Conservation (phyloP, 92 coral and sea anemone species). For the Zoanthus solanderi region DNA sequence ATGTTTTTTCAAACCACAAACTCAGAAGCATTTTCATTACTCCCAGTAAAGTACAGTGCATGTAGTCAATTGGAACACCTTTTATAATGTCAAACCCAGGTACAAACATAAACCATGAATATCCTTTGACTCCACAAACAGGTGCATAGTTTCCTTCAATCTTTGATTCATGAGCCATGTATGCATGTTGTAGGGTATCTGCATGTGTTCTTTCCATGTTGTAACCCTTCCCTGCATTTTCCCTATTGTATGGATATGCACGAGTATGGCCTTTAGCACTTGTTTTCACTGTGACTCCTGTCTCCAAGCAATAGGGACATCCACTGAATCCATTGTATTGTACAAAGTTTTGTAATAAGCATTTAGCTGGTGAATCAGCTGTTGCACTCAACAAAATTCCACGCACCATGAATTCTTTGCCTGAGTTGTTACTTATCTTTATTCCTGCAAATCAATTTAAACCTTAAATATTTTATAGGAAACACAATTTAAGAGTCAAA, state of each 20-base stretch:
- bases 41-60: conserved; percentile 75
- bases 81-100: not conserved
- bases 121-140: conserved; percentile 61
- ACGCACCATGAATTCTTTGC: not conserved
- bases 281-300: not conserved
- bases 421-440: not conserved
- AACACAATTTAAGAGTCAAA: no score
- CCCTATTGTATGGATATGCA: not conserved
- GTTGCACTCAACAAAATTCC: not conserved
- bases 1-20: not conserved
- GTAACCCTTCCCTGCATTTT: not conserved
- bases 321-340: not conserved
- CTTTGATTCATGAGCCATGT: not conserved
- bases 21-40: conserved; percentile 9
- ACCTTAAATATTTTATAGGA: no score
- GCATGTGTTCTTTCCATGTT: not conserved
- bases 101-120: conserved; percentile 23
- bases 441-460: not conserved
- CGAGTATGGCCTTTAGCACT: not conserved
- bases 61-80: conserved; percentile 53
- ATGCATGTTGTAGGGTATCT: not conserved
- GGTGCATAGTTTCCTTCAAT: not conserved
- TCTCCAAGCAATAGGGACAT: not conserved
- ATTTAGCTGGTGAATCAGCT: not conserved
- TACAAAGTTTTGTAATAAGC: not conserved